Evolutionary conservation across 37 sponge, comb jelly and placozoan genomes (phyloP).

Genomic region (Beroe ovata): DNA sequence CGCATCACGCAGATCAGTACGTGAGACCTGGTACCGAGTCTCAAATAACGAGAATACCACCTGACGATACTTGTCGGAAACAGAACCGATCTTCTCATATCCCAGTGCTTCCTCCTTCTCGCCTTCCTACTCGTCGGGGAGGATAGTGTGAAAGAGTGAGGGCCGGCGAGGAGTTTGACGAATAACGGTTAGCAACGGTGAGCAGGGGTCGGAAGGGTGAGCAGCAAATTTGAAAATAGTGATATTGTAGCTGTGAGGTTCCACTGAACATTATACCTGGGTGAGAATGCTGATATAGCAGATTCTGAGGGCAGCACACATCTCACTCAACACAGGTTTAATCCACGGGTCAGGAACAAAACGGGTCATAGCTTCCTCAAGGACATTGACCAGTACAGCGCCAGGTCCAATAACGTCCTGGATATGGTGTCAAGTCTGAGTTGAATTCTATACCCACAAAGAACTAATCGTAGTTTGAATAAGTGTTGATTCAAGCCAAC

Average conservation of each 20-base stretch:
- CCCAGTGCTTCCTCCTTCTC: slow-evolving; percentile 24
- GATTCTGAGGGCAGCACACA: slow-evolving; percentile 9
- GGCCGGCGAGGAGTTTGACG: too few relatives aligned
- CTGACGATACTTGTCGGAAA: slow-evolving; percentile 49
- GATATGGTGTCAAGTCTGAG: too few relatives aligned
- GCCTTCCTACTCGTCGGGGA: too few relatives aligned
- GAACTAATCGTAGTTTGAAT: too few relatives aligned
- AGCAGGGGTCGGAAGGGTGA: too few relatives aligned
- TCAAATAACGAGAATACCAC: slow-evolving; percentile 31
- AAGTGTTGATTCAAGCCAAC: too few relatives aligned
- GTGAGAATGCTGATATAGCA: slow-evolving; percentile 47
- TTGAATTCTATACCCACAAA: too few relatives aligned
- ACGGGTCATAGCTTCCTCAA: not conserved
- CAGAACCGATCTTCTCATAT: slow-evolving; percentile 22
- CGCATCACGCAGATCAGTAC: slow-evolving; percentile 37
- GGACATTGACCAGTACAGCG: not conserved
- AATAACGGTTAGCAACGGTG: too few relatives aligned
- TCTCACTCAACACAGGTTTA: slow-evolving; percentile 7
- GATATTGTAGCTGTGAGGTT: too few relatives aligned
- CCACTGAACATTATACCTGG: too few relatives aligned
- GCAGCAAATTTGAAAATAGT: too few relatives aligned
- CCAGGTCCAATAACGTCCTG: slow-evolving; percentile 12
- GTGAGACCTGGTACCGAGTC: slow-evolving; percentile 33
- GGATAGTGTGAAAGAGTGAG: too few relatives aligned
- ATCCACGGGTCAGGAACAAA: not conserved